These are phyloP conservation scores for Antheraea pernyi DNA, from an alignment of 1,140 invertebrate species.

Conservation along the genomic window DNA sequence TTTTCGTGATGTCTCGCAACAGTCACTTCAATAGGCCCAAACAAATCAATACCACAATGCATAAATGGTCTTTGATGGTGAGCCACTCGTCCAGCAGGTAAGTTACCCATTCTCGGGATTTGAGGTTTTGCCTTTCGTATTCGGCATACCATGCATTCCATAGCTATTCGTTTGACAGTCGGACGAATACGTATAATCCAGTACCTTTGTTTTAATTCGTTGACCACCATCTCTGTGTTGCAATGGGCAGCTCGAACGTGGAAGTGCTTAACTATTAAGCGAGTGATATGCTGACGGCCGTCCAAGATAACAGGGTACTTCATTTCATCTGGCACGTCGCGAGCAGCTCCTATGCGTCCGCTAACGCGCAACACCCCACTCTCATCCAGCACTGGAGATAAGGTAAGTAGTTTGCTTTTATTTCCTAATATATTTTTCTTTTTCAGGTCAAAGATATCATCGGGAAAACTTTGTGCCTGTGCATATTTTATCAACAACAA, in stretches of 20 bases:
- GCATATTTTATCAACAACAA: conserved; percentile 12
- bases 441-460: conserved; percentile 19
- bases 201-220: conserved; percentile 27
- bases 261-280: conserved; percentile 24
- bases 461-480: conserved; percentile 10
- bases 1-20: conserved; percentile 42
- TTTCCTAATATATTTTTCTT: conserved; percentile 16
- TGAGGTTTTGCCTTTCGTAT: conserved; percentile 13
- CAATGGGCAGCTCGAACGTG: conserved; percentile 23
- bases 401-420: conserved; percentile 22
- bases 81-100: conserved; percentile 24
- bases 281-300: conserved; percentile 16
- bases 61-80: conserved; percentile 36
- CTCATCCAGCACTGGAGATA: conserved; percentile 21
- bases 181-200: conserved; percentile 23
- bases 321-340: conserved; percentile 12
- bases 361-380: conserved; percentile 16
- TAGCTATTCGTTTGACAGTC: conserved; percentile 15
- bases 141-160: conserved; percentile 21
- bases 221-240: conserved; percentile 28
- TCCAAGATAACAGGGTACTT: conserved; percentile 25
- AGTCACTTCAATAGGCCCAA: conserved; percentile 37
- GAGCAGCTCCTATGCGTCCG: conserved; percentile 24
- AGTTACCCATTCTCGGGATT: conserved; percentile 26
- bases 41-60: conserved; percentile 31